Evolutionary conservation across 2,113 vertebrate genomes (phyloP).

Genomic region (Polyodon spathula): DNA sequence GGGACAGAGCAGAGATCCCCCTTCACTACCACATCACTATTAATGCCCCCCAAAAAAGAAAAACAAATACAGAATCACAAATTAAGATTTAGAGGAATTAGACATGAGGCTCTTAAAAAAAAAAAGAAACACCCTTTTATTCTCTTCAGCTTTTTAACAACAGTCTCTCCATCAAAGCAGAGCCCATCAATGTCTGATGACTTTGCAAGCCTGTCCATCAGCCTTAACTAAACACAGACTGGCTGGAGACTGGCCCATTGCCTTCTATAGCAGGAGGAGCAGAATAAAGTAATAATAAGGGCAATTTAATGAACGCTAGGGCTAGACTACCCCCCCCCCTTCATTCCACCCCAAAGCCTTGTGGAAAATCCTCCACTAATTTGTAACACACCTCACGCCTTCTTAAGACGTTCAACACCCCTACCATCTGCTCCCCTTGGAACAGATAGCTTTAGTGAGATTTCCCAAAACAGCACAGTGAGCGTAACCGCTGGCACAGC

Average conservation of each 20-base stretch:
- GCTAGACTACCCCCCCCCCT: neutral
- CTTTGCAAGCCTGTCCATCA: constrained; percentile 14
- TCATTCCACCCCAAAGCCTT: neutral
- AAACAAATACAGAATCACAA: neutral
- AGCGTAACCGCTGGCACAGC: neutral
- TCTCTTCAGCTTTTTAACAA: neutral
- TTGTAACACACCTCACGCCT: constrained; percentile 17
- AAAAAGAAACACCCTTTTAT: neutral
- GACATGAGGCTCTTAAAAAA: too few relatives aligned
- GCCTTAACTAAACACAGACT: constrained; percentile 1
- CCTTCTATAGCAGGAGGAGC: constrained; percentile 5
- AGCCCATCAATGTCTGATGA: constrained; percentile 5
- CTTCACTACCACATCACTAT: neutral
- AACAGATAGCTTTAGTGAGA: constrained; percentile 9
- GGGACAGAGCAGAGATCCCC: constrained; percentile 3
- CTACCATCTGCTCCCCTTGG: constrained; percentile 25
- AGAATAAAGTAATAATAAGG: constrained; percentile 10
- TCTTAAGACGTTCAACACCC: constrained; percentile 14
- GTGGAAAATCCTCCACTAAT: constrained; percentile 13
- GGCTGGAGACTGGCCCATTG: neutral
- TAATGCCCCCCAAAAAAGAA: constrained; percentile 4
- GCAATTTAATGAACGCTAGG: constrained; percentile 8
- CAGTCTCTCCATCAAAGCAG: constrained; percentile 6
- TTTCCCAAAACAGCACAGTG: constrained; percentile 8
- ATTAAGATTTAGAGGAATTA: neutral